phyloP scores from a whole-genome alignment of 2,888 invertebrate species.

The Yponomeuta plumbellus region DNA sequence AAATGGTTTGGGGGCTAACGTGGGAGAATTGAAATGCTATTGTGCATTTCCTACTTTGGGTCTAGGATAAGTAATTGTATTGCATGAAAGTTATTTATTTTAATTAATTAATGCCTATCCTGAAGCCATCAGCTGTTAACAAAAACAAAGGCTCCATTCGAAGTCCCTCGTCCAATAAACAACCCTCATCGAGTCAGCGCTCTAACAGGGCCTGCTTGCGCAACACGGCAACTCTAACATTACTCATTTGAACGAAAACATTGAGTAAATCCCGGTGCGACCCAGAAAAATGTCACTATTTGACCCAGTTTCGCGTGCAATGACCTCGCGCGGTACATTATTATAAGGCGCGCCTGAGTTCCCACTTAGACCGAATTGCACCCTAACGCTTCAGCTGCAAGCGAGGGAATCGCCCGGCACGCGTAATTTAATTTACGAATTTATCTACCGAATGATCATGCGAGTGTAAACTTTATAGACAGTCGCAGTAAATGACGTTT shows the following conservation, averaged over 20 bases:
- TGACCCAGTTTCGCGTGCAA: slow-evolving; percentile 62
- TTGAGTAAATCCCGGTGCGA: slow-evolving; percentile 45
- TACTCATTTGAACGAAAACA: slow-evolving; percentile 55
- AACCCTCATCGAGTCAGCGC: background rate
- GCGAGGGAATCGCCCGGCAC: slow-evolving; percentile 34
- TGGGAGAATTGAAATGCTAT: no score
- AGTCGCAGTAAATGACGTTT: slow-evolving; percentile 57
- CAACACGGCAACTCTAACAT: slow-evolving; percentile 33
- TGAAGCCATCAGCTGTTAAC: background rate
- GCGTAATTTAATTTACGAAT: slow-evolving; percentile 67
- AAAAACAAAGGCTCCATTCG: background rate
- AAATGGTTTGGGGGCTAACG: no score
- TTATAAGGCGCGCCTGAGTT: slow-evolving; percentile 57
- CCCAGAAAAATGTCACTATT: slow-evolving; percentile 60
- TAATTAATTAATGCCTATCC: no score
- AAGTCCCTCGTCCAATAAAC: background rate
- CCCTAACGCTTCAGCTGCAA: slow-evolving; percentile 31
- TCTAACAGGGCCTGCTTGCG: slow-evolving; percentile 22
- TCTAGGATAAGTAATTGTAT: no score
- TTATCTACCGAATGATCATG: slow-evolving; percentile 70
- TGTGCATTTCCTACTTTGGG: no score
- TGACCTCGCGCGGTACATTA: slow-evolving; percentile 58
- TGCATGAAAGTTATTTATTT: no score
- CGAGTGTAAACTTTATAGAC: slow-evolving; percentile 68
- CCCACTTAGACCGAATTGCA: slow-evolving; percentile 33